Base-by-base conservation (phyloP, 2,888 invertebrate genomes). In the Tortrix viridana region DNA sequence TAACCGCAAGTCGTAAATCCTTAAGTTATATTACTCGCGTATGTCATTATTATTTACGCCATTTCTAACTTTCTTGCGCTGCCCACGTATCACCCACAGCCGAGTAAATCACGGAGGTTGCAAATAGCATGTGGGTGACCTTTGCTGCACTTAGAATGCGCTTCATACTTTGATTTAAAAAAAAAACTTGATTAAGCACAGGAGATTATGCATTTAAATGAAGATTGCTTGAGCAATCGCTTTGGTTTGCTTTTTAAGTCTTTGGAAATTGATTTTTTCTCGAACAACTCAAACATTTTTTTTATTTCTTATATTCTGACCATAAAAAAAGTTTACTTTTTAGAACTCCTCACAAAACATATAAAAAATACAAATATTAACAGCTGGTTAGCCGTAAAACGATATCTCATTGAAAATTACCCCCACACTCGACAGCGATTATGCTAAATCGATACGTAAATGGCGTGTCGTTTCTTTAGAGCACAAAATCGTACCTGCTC, bases 41-140 rank as follows among this genome's bases (percentile, higher is more conserved):
- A 22, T 20, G 48, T 20, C 41, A 22, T 55, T 55, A 18, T 49
- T 43, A n/a, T n/a, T 19, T 54, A 46, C 48, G 60, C 43, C 20
- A 55, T 61, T 61, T 47, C 56, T 48, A 61, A 55, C 49, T 61
- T 56, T 23, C 55, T 44, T 60, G 41, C n/a, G 6, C n/a, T 43
- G 48, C 49, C 49, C 55, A 56, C 55, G 55, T 49, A 16, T 18
- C 22, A 23, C 49, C 49, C 44, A 55, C 60, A 19, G 44, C 14
- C 14, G 1, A 4, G 32, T 32, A 32, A 18, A 49, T 18, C 16
- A 49, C 32, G 18, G 12, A 18, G 32, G 5, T 44, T 44, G 44
- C 49, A 32, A 12, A 32, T 14, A 32, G 18, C 44, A 44, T 47
- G 26, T n/a, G 49, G 26, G 49, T 14, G 4, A 9, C 48, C 47